Conservation (phyloP, 2,888 invertebrate genomes). For the Azorinus chamasolen region DNA sequence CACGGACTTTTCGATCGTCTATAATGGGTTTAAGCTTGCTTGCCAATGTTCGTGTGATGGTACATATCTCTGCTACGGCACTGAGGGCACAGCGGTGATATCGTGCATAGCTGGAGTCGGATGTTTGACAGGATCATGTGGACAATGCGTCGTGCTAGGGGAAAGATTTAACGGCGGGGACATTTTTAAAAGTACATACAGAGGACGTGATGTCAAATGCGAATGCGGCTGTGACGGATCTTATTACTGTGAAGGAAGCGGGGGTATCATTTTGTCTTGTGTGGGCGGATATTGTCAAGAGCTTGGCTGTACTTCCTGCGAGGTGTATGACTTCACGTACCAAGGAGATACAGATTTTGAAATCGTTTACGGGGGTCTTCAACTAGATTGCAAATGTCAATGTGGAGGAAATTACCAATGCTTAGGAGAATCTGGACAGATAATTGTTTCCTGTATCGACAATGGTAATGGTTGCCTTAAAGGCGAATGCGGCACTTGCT, state of each 20-base stretch:
- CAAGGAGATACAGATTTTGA: conserved; percentile 46
- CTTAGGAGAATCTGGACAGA: conserved; percentile 26
- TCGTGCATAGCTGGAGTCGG: conserved; percentile 41
- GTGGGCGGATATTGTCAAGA: conserved; percentile 44
- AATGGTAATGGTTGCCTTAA: conserved; percentile 51
- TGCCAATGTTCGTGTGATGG: conserved; percentile 54
- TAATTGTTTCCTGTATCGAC: conserved; percentile 39
- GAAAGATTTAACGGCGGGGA: conserved; percentile 43
- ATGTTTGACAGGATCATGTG: conserved; percentile 38
- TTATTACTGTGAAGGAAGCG: conserved; percentile 68
- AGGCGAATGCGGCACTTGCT: conserved; percentile 38
- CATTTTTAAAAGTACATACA: conserved; percentile 46
- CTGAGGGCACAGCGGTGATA: conserved; percentile 23
- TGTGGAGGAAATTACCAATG: conserved; percentile 59
- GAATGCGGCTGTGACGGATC: conserved; percentile 77
- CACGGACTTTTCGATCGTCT: conserved; percentile 37
- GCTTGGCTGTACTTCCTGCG: conserved; percentile 54
- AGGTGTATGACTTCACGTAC: conserved; percentile 31
- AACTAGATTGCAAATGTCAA: conserved; percentile 48
- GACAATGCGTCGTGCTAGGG: conserved; percentile 49
- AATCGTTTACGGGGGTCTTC: conserved; percentile 36
- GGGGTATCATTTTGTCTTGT: conserved; percentile 49
- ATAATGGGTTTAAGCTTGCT: conserved; percentile 34
- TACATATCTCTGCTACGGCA: conserved; percentile 48
- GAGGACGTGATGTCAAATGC: conserved; percentile 55